Base-by-base conservation (phyloP, 1,140 invertebrate species). In the Arctopsyche grandis region DNA sequence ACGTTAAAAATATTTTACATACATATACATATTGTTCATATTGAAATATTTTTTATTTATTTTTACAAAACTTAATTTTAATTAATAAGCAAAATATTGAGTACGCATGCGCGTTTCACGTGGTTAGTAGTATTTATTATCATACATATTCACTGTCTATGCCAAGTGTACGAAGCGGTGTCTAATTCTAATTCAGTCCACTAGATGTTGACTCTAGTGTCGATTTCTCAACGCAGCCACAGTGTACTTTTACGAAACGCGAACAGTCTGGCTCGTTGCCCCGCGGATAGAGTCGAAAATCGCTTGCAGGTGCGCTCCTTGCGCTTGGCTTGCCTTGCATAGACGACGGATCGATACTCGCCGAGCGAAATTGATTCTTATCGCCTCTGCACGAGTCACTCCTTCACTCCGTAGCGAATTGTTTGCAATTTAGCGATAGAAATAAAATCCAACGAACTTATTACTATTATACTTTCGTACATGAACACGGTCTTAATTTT, bases 161-260 rank as follows among this genome's bases (percentile, higher is more conserved):
- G 63, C 63, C 63, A 66, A 66, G 24, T 29, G 63, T 66, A 26
- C 5, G 9, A 66, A 66, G 24, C 9, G 10, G 48, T 52, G 12
- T 71, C 38, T 24, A 22, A 24, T 71, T 71, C 69, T 71, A 71
- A 71, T 71, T 71, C 69, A 71, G 69, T 71, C 29, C 69, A 71
- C 38, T 46, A 5, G 38, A 71, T 71, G 69, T 71, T 71, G 29
- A 46, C 16, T 44, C 29, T 48, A 16, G 60, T 22, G 38, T 19
- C 69, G 69, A 71, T 71, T 71, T 71, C 63, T 14, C 14, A 66
- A 66, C 63, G 16, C 9, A 60, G 21, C 14, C 5, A 1, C 29
- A 7, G 3, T 52, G 48, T 14, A 12, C 1, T 14, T 52, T 52
- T 16, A 16, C 12, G 16, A 46, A 24, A 22, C 21, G 58, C 16